phyloP scores from a whole-genome alignment of 2,797 vertebrate genomes.

The Hemitrygon akajei region DNA sequence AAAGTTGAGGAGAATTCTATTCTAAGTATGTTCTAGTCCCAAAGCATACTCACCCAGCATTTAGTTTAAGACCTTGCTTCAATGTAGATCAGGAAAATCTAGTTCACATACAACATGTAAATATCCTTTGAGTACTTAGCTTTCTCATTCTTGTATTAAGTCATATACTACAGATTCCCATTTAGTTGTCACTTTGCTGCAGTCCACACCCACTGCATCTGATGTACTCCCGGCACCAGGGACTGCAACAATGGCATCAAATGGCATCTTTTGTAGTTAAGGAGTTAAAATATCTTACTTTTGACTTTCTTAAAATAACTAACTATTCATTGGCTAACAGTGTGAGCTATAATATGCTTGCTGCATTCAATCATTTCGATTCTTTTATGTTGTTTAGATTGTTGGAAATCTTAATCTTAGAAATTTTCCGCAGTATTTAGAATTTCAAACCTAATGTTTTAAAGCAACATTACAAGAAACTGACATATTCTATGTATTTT shows the following conservation, averaged over 20 bases:
- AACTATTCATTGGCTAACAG: neutral
- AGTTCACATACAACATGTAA: neutral
- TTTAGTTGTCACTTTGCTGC: neutral
- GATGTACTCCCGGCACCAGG: neutral
- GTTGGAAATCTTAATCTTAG: neutral
- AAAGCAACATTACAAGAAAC: neutral
- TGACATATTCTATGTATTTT: neutral
- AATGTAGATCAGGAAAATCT: neutral
- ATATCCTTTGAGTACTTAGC: neutral
- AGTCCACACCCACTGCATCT: neutral
- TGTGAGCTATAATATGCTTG: neutral
- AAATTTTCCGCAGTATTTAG: neutral
- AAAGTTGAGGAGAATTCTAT: neutral
- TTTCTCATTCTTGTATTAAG: neutral
- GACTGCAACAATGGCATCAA: neutral
- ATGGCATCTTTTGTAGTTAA: neutral
- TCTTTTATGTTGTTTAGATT: neutral
- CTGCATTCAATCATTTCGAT: neutral
- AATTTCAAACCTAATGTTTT: neutral
- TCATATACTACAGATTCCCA: neutral
- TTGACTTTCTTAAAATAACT: neutral
- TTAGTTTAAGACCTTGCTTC: neutral
- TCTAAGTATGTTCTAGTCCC: neutral
- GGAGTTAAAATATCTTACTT: conserved; percentile 12
- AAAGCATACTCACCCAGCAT: neutral